Conservation (phyloP, 2,113 vertebrate genomes). For the Phalacrocorax pelagicus region DNA sequence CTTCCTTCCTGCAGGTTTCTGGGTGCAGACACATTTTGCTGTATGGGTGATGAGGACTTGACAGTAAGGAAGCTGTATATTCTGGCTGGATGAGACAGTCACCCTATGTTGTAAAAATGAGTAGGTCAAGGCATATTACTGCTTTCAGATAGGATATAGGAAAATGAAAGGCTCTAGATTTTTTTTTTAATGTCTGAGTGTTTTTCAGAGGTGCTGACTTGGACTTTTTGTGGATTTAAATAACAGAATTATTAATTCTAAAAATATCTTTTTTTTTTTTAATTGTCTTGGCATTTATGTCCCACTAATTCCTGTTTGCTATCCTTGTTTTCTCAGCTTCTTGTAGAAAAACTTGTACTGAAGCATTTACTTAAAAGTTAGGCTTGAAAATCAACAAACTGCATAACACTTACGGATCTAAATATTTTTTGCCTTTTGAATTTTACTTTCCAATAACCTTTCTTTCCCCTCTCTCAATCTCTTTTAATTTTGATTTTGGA, state of each 20-base stretch:
- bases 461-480: not conserved
- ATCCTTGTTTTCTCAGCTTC: not conserved
- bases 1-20: not conserved
- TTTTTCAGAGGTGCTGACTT: not conserved
- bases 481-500: not conserved
- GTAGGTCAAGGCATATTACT: not conserved
- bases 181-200: not conserved
- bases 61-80: not conserved
- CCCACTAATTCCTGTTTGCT: not conserved
- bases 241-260: not conserved
- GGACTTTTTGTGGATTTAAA: not conserved
- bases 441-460: not conserved
- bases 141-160: not conserved
- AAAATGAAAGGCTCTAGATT: not conserved
- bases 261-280: not conserved
- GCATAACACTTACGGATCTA: rapidly evolving
- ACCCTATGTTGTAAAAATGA: not conserved
- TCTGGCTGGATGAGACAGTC: not conserved
- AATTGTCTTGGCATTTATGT: not conserved
- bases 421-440: not conserved
- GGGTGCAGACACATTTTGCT: not conserved
- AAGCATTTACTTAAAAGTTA: not conserved
- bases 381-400: not conserved
- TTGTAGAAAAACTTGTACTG: not conserved
- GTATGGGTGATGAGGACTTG: not conserved